These are phyloP conservation scores for Edolisoma coerulescens DNA, from an alignment of 2,113 vertebrate genomes.

Conservation along the genomic window DNA sequence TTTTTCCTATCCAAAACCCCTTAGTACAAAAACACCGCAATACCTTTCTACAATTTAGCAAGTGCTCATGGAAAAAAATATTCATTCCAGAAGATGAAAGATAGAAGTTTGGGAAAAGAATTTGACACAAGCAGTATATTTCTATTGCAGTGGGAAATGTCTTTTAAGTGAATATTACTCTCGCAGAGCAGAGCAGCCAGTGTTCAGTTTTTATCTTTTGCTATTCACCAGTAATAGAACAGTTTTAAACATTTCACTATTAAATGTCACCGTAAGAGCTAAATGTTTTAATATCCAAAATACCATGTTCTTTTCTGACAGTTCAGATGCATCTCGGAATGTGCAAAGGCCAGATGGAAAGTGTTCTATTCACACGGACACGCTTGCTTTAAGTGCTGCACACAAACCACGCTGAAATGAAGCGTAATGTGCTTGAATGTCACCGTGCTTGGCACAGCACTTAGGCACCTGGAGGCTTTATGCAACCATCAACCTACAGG, in stretches of 20 bases:
- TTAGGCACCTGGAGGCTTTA: slow-evolving; percentile 17
- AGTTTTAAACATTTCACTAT: not conserved
- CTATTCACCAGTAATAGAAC: slow-evolving; percentile 3
- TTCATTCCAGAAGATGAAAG: slow-evolving; percentile 15
- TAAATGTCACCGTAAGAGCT: slow-evolving; percentile 29
- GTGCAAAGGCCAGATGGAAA: slow-evolving; percentile 31
- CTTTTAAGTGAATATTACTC: not conserved
- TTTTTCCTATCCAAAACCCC: not conserved
- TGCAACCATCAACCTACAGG: not conserved
- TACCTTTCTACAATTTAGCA: not conserved
- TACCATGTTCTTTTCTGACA: not conserved
- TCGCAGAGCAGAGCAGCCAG: not conserved
- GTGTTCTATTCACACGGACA: not conserved
- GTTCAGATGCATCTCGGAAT: not conserved
- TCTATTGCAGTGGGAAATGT: not conserved
- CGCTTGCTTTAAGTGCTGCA: not conserved
- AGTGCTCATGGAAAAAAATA: not conserved
- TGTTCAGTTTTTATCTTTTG: not conserved
- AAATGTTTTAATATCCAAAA: slow-evolving; percentile 45
- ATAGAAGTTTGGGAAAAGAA: not conserved
- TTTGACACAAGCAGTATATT: not conserved
- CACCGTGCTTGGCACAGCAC: not conserved
- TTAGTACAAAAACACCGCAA: not conserved
- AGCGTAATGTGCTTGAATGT: not conserved
- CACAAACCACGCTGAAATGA: not conserved